Evolutionary conservation across 2,113 vertebrate species (phyloP), one percentile per base, ranked within the genome.

Genomic region (Donacobius atricapilla): DNA sequence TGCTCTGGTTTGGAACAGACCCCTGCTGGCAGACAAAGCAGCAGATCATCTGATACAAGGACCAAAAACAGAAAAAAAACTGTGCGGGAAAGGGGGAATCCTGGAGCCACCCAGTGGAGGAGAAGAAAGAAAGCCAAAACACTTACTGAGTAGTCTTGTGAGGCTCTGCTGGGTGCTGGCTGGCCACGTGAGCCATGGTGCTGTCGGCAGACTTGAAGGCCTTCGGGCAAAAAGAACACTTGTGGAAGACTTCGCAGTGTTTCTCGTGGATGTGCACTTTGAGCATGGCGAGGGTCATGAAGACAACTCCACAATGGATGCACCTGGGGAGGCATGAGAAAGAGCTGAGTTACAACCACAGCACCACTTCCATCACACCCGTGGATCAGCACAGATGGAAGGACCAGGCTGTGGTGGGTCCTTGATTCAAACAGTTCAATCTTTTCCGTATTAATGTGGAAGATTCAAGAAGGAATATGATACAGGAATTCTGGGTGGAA

Each of bases 201-300:
- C 98, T 98, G 76, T 98, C 97, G 6, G 98, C 97, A 3, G 98
- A 98, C 98, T 99, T 99, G 97, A 99, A 99, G 97, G 99, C 99
- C 98, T 99, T 98, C 0, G 99, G 99, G 96, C 99, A 99, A 84
- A 98, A 97, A 70, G 98, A 98, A 97, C 99, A 99, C 93, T 99
- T 99, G 97, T 99, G 98, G 96, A 99, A 99, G 90, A 99, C 97
- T 96, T 99, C 98, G 83, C 98, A 99, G 97, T 99, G 99, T 91
- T 99, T 99, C 95, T 99, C 99, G 5, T 99, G 98, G 78, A 99
- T 99, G 97, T 99, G 99, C 93, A 90, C 97, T 96, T 99, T 99
- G 87, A 99, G 98, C 96, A 98, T 97, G 80, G 98, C 98, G 3
- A 99, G 95, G 61, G 99, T 99, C 97, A 98, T 98, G 93, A 99